These are phyloP conservation scores for Basileuterus tristriatus DNA, from an alignment of 2,797 vertebrate species.

Conservation along the genomic window DNA sequence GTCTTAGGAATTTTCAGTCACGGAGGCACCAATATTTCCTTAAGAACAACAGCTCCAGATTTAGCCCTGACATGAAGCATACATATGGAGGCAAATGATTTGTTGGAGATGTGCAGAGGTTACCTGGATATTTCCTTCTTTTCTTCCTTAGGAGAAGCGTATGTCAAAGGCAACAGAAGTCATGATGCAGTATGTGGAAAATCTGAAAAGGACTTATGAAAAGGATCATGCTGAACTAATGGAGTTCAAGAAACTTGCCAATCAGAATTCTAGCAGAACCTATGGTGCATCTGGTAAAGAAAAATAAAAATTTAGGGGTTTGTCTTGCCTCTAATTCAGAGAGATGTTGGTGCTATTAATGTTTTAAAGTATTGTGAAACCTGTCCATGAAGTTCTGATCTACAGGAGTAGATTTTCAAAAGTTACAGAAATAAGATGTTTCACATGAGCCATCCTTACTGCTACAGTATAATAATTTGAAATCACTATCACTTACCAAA, in stretches of 20 bases:
- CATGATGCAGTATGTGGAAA: constrained; percentile 99
- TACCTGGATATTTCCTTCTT: not conserved
- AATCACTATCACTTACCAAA: not conserved
- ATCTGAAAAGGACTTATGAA: constrained; percentile 96
- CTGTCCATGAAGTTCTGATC: not conserved
- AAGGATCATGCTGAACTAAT: constrained; percentile 96
- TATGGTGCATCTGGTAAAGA: constrained; percentile 86
- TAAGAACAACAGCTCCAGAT: not conserved
- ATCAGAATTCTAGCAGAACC: constrained; percentile 94
- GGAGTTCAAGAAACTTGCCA: constrained; percentile 98
- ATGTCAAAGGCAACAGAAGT: constrained; percentile 98
- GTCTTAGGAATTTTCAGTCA: not conserved
- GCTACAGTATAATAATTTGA: not conserved
- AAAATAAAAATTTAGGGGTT: not conserved
- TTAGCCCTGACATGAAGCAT: not conserved
- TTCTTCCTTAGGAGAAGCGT: constrained; percentile 87
- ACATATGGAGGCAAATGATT: not conserved
- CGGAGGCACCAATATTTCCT: not conserved
- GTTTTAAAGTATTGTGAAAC: not conserved
- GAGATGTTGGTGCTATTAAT: not conserved
- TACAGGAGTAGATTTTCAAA: not conserved
- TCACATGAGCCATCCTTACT: not conserved
- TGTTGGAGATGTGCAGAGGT: not conserved
- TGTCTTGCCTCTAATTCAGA: not conserved
- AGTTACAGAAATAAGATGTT: not conserved